Conservation (phyloP, 1,140 invertebrate species). For the Chironomus tepperi region DNA sequence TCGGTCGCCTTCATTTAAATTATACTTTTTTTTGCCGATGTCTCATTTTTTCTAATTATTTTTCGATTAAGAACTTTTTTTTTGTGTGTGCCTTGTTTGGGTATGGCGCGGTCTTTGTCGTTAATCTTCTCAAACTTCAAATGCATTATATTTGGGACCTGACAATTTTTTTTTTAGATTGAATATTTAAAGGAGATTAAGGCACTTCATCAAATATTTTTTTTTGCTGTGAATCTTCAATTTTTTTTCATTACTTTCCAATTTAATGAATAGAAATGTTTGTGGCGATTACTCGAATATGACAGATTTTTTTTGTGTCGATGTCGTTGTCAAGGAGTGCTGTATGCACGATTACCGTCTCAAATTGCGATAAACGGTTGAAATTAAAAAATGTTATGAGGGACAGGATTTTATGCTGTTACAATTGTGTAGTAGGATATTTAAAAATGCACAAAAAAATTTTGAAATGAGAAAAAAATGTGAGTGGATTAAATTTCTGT, state of each 20-base stretch:
- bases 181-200: neutral
- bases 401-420: no score
- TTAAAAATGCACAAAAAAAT: no score
- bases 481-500: no score
- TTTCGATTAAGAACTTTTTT: constrained; percentile 16
- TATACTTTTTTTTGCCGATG: neutral
- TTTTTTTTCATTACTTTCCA: neutral
- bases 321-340: neutral
- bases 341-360: neutral
- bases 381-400: no score
- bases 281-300: constrained; percentile 3
- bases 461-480: no score
- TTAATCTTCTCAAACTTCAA: neutral
- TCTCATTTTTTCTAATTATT: neutral
- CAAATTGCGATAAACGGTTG: neutral
- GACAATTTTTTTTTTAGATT: neutral
- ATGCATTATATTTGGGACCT: neutral
- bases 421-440: no score
- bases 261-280: constrained; percentile 14
- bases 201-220: constrained; percentile 2
- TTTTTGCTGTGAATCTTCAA: neutral
- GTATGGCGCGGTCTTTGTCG: neutral
- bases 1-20: constrained; percentile 9
- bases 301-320: neutral
- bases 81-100: neutral